phyloP scores from a whole-genome alignment of 2,113 vertebrate species.

The Alethe diademata region DNA sequence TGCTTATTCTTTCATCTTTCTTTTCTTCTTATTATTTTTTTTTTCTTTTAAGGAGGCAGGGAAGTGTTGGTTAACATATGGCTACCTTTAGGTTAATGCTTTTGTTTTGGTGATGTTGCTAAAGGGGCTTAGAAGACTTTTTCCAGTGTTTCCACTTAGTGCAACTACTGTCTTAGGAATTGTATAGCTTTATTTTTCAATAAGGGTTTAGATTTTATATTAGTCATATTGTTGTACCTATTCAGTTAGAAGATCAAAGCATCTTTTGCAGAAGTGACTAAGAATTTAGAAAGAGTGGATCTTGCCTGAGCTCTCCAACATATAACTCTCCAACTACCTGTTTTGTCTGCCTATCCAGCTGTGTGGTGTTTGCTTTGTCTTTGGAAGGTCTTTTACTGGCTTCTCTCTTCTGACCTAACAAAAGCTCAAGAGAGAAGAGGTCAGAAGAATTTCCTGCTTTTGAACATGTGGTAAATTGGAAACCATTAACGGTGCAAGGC shows the following conservation, averaged over 20 bases:
- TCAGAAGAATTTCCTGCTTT: background rate
- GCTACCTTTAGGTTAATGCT: background rate
- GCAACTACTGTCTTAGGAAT: background rate
- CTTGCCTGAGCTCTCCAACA: background rate
- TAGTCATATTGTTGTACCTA: background rate
- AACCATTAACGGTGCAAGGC: background rate
- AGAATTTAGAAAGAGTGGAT: background rate
- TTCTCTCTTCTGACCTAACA: background rate
- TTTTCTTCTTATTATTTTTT: background rate
- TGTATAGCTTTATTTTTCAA: background rate
- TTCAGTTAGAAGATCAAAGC: background rate
- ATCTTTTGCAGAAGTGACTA: background rate
- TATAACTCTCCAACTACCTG: background rate
- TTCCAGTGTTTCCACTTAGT: background rate
- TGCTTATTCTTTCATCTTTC: background rate
- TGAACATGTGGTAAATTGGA: background rate
- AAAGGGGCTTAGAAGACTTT: background rate
- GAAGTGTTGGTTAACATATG: background rate
- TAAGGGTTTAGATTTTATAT: background rate
- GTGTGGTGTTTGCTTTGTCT: background rate
- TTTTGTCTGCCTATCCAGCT: background rate
- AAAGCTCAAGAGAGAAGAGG: background rate
- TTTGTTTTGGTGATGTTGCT: constrained; percentile 13
- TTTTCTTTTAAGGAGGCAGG: background rate
- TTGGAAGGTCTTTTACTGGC: background rate